These are phyloP conservation scores for Hydra vulgaris DNA, from an alignment of 30 jellyfish, hydroid and myxozoan genomes.

Conservation along the genomic window DNA sequence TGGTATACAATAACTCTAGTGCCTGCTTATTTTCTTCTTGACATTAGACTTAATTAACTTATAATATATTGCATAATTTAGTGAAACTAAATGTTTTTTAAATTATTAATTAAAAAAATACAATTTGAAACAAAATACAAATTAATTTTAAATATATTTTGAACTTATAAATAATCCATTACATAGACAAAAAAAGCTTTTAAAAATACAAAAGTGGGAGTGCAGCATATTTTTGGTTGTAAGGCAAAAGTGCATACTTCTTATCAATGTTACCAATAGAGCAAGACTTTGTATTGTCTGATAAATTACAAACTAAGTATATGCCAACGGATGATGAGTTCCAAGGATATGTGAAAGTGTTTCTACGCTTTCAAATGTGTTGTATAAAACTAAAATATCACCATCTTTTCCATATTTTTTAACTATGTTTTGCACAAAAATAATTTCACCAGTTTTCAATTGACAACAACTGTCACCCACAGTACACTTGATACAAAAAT, in stretches of 20 bases:
- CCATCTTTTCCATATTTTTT: background rate
- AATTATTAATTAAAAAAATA: no score
- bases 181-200: background rate
- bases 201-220: background rate
- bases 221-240: background rate
- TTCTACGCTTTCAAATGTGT: background rate
- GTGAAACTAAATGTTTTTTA: no score
- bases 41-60: no score
- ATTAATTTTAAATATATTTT: no score
- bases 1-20: no score
- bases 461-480: background rate
- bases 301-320: background rate
- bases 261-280: background rate
- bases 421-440: background rate
- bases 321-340: background rate
- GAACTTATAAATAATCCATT: background rate
- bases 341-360: background rate
- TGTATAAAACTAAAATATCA: background rate
- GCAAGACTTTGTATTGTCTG: background rate
- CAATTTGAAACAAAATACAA: no score
- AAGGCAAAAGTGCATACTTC: background rate
- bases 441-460: background rate
- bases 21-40: no score
- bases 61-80: no score
- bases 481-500: background rate